Conservation (phyloP, 1,140 invertebrate genomes). For the Gerris buenoi region DNA sequence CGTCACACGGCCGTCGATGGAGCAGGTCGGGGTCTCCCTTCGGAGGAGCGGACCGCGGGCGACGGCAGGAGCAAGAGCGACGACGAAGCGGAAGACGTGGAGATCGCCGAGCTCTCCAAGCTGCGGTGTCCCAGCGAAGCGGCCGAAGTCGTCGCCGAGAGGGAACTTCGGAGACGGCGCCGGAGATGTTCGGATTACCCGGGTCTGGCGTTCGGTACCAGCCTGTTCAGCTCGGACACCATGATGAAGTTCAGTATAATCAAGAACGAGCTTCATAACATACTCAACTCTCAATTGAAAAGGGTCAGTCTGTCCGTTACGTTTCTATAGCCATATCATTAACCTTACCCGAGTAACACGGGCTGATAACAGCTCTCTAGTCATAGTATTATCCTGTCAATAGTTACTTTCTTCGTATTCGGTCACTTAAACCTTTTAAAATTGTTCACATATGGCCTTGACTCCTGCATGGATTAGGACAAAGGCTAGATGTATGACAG, state of each 20-base stretch:
- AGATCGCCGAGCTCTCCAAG: conserved; percentile 59
- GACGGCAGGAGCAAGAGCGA: conserved; percentile 36
- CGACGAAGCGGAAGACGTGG: conserved; percentile 45
- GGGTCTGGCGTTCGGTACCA: conserved; percentile 73
- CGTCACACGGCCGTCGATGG: conserved; percentile 33
- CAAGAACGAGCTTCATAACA: conserved; percentile 91
- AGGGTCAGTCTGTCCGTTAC: conserved; percentile 57
- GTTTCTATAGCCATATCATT: not conserved
- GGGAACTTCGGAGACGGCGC: conserved; percentile 48
- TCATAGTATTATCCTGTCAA: too few relatives aligned
- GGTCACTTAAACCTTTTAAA: too few relatives aligned
- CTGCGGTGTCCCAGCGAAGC: conserved; percentile 73
- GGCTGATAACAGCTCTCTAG: too few relatives aligned
- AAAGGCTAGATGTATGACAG: too few relatives aligned
- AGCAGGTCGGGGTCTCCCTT: conserved; percentile 31
- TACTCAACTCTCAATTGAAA: conserved; percentile 88
- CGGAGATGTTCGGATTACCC: conserved; percentile 77
- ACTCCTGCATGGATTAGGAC: too few relatives aligned
- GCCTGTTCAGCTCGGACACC: conserved; percentile 88
- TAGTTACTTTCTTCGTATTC: too few relatives aligned
- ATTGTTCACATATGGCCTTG: too few relatives aligned
- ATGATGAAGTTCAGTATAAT: conserved; percentile 97
- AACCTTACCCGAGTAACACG: not conserved
- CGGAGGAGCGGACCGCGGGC: conserved; percentile 25
- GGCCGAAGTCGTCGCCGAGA: conserved; percentile 69